Conservation (phyloP, 2,888 invertebrate species). For the Noctua janthe region DNA sequence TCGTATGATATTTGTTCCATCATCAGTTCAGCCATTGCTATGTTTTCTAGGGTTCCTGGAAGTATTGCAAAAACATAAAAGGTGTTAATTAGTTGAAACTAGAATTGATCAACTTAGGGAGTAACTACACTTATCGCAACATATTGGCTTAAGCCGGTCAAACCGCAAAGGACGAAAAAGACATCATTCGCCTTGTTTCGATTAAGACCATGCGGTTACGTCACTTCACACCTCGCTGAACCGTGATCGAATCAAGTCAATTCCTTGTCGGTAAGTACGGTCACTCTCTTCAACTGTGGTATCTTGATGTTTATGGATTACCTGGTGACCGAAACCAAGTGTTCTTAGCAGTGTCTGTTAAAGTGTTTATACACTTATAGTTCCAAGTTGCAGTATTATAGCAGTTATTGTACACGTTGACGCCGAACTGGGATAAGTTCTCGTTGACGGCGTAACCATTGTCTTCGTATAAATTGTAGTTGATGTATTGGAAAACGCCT, state of each 20-base stretch:
- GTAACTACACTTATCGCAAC: not conserved
- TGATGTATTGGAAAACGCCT: constrained; percentile 88
- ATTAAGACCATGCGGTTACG: not conserved
- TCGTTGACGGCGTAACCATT: constrained; percentile 82
- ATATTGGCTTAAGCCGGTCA: not conserved
- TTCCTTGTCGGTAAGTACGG: not conserved
- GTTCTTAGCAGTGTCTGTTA: constrained; percentile 78
- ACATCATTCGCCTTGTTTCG: not conserved
- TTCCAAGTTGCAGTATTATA: constrained; percentile 74
- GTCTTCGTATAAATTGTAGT: constrained; percentile 86
- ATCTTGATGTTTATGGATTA: constrained; percentile 38
- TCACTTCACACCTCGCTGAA: not conserved
- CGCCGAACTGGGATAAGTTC: constrained; percentile 54
- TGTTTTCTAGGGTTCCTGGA: constrained; percentile 87
- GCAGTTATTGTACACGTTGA: constrained; percentile 69
- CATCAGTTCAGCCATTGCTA: constrained; percentile 90
- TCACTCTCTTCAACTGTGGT: not conserved
- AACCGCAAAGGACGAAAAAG: not conserved
- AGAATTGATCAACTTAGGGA: not conserved
- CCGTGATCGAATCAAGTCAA: not conserved
- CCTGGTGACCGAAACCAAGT: constrained; percentile 79
- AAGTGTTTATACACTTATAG: constrained; percentile 70
- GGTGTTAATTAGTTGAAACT: not conserved
- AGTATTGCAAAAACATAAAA: constrained; percentile 5
- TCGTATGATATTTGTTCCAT: constrained; percentile 91